Conservation (phyloP, 2,888 invertebrate species). For the Drosophila meridiana region DNA sequence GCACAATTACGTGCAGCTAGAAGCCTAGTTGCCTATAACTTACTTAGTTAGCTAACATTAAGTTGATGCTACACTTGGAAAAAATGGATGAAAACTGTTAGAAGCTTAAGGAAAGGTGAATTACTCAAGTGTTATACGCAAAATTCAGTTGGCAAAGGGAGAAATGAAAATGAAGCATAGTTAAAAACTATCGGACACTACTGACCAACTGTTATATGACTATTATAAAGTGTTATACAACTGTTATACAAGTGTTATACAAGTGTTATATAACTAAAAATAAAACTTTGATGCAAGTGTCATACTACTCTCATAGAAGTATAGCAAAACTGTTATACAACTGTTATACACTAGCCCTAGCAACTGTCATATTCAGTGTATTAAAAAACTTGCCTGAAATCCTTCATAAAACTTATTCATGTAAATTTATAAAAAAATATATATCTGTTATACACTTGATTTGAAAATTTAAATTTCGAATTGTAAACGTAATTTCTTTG, state of each 20-base stretch:
- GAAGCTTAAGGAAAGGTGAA: background rate
- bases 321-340: background rate
- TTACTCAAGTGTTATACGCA: background rate
- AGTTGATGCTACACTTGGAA: constrained; percentile 6
- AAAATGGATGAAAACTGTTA: background rate
- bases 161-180: too few species aligned
- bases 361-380: background rate
- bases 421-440: too few species aligned
- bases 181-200: background rate
- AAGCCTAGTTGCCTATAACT: constrained; percentile 24
- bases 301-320: constrained; percentile 5
- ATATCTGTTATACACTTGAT: background rate
- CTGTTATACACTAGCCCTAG: background rate
- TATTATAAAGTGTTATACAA: constrained; percentile 9
- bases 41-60: constrained; percentile 28
- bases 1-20: constrained; percentile 21
- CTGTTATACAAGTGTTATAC: too few species aligned
- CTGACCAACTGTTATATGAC: background rate
- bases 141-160: background rate
- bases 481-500: constrained; percentile 4
- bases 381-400: too few species aligned
- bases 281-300: background rate
- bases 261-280: background rate
- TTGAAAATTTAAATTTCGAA: background rate
- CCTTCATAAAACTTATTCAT: too few species aligned